phyloP scores from a whole-genome alignment of 2,888 invertebrate genomes.

The Nomada flava region DNA sequence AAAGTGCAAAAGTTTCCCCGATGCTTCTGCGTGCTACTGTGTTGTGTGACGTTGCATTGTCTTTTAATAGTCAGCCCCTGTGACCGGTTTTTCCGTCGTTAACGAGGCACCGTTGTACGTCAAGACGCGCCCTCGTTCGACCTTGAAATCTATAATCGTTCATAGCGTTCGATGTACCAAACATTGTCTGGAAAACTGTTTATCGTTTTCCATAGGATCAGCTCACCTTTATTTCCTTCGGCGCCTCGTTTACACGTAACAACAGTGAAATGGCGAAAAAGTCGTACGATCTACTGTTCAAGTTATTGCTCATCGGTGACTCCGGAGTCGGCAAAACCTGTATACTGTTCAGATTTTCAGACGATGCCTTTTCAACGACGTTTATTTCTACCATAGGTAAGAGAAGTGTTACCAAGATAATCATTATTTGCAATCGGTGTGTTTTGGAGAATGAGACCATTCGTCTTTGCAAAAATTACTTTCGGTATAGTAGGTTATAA shows the following conservation, averaged over 20 bases:
- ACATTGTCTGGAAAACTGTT: slow-evolving; percentile 60
- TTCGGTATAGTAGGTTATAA: slow-evolving; percentile 45
- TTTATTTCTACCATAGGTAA: slow-evolving; percentile 98
- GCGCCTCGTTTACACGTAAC: slow-evolving; percentile 49
- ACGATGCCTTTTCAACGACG: slow-evolving; percentile 97
- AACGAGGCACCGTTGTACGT: slow-evolving; percentile 63
- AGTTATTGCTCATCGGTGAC: slow-evolving; percentile 96
- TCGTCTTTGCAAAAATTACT: slow-evolving; percentile 9
- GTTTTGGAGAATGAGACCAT: slow-evolving; percentile 2
- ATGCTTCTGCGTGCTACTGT: slow-evolving; percentile 66
- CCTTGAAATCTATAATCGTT: slow-evolving; percentile 73
- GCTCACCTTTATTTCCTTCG: slow-evolving; percentile 53
- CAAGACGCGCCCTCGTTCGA: slow-evolving; percentile 76
- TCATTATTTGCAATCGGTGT: background rate
- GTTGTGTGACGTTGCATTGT: slow-evolving; percentile 70
- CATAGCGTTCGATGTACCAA: slow-evolving; percentile 72
- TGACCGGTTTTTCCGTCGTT: slow-evolving; percentile 71
- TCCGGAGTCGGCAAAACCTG: slow-evolving; percentile 98
- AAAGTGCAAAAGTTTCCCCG: slow-evolving; percentile 66
- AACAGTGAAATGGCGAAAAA: slow-evolving; percentile 92
- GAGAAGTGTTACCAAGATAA: slow-evolving; percentile 73
- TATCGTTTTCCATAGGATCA: slow-evolving; percentile 54
- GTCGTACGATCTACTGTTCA: slow-evolving; percentile 97
- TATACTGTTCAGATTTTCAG: slow-evolving; percentile 96
- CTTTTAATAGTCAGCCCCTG: slow-evolving; percentile 72